Conservation (phyloP, 2,888 invertebrate genomes). For the Argyresthia goedartella region DNA sequence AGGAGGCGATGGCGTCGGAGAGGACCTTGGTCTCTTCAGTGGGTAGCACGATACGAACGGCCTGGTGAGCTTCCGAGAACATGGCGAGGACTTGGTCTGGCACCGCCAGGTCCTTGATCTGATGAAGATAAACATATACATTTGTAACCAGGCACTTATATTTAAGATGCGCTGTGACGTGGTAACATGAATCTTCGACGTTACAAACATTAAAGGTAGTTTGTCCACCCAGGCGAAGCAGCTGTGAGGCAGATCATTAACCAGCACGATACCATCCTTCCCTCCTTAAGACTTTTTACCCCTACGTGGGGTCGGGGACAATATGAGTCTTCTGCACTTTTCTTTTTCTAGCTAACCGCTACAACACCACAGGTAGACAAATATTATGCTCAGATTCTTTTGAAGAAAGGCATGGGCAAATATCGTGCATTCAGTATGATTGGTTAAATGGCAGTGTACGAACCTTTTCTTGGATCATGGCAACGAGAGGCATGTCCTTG, state of each 20-base stretch:
- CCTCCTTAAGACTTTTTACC: too few species aligned
- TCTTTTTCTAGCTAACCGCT: too few species aligned
- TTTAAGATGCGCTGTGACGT: too few species aligned
- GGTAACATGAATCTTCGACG: neutral
- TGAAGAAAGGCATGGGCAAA: neutral
- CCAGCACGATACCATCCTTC: too few species aligned
- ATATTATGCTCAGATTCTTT: too few species aligned
- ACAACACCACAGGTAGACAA: too few species aligned
- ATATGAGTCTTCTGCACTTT: too few species aligned
- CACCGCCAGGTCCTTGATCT: slow-evolving; percentile 60
- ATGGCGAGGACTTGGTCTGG: slow-evolving; percentile 69
- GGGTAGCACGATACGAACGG: slow-evolving; percentile 71
- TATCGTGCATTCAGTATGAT: neutral
- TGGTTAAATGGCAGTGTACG: neutral
- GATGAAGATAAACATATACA: neutral
- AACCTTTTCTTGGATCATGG: slow-evolving; percentile 49
- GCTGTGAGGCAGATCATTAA: too few species aligned
- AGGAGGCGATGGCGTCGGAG: slow-evolving; percentile 69
- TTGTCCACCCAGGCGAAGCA: too few species aligned
- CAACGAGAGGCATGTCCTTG: slow-evolving; percentile 48
- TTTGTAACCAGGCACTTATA: neutral
- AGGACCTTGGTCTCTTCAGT: slow-evolving; percentile 75
- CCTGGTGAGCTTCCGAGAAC: slow-evolving; percentile 64
- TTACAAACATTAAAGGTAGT: too few species aligned
- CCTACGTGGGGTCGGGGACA: too few species aligned